Percentiles rank a stretch among this genome's conserved stretches.
These are phyloP conservation scores for Huso huso DNA, from an alignment of 2,797 vertebrate genomes.

Conservation along the genomic window DNA sequence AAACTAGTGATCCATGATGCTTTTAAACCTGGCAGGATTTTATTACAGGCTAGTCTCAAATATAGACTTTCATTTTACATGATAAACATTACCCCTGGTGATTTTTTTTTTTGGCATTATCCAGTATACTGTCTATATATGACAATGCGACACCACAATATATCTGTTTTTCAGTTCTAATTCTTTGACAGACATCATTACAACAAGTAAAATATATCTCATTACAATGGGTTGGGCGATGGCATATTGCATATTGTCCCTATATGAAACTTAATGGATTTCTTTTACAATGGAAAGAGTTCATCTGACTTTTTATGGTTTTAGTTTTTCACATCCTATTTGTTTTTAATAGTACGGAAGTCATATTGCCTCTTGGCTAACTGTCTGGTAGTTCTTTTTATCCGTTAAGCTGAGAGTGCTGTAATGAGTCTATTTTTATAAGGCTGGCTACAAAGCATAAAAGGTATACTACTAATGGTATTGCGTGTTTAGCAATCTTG, in stretches of 20 bases:
- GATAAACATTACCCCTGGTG: too few species aligned
- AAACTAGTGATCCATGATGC: conserved; percentile 57
- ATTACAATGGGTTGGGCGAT: too few species aligned
- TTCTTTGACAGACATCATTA: too few species aligned
- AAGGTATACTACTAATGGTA: conserved; percentile 21
- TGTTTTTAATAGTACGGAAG: conserved; percentile 3
- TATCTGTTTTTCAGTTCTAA: too few species aligned
- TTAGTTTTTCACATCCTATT: neutral
- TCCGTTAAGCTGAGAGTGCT: conserved; percentile 17
- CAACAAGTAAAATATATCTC: too few species aligned
- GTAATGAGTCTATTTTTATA: conserved; percentile 34
- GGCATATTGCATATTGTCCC: conserved; percentile 29
- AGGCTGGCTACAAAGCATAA: conserved; percentile 14
- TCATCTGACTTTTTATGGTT: neutral
- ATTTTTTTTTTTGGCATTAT: too few species aligned
- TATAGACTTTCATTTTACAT: too few species aligned
- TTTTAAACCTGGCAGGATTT: conserved; percentile 25
- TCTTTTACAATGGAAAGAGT: neutral
- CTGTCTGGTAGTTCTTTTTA: conserved; percentile 19
- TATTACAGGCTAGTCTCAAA: too few species aligned
- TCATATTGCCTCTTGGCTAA: conserved; percentile 21
- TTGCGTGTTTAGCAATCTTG: conserved; percentile 15
- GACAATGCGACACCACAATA: too few species aligned
- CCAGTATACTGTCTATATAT: too few species aligned
- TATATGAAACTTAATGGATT: neutral